These are phyloP conservation scores for Poeciliopsis infans DNA, from an alignment of 2,797 vertebrate genomes.

Conservation along the genomic window DNA sequence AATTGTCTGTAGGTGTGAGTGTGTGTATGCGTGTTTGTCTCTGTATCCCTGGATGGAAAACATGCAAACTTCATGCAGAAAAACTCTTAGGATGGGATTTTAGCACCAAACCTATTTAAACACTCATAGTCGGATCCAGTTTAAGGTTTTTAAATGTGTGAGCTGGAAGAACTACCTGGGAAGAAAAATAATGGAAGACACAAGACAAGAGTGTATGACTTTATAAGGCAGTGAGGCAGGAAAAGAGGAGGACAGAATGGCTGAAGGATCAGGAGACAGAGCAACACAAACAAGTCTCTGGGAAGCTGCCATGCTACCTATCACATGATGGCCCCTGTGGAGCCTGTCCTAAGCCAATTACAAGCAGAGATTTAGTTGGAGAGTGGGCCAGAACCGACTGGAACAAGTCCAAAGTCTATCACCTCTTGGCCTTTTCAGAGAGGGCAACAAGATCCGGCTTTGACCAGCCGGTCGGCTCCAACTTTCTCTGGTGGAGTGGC, in stretches of 20 bases:
- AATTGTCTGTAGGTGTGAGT: not conserved
- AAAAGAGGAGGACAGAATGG: slow-evolving; percentile 53
- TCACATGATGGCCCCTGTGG: slow-evolving; percentile 77
- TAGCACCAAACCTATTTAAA: slow-evolving; percentile 4
- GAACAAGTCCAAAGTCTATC: slow-evolving; percentile 78
- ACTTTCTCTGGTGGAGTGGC: slow-evolving; percentile 73
- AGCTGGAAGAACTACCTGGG: not conserved
- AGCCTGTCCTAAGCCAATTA: slow-evolving; percentile 81
- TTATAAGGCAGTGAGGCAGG: slow-evolving; percentile 23
- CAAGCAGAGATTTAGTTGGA: slow-evolving; percentile 72
- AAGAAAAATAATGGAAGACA: slow-evolving; percentile 15
- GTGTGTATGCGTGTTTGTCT: not conserved
- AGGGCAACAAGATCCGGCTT: slow-evolving; percentile 73
- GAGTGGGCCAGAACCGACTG: slow-evolving; percentile 71
- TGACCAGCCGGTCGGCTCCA: slow-evolving; percentile 68
- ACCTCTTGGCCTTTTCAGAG: slow-evolving; percentile 78
- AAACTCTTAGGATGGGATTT: not conserved
- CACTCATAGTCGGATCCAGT: not conserved
- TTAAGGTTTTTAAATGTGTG: not conserved
- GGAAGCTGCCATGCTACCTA: slow-evolving; percentile 74
- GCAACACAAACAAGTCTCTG: slow-evolving; percentile 72
- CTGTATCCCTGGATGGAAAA: not conserved
- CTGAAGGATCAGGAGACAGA: slow-evolving; percentile 60
- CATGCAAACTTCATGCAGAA: not conserved
- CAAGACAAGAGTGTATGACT: slow-evolving; percentile 19